These are phyloP conservation scores for Hemicentrotus pulcherrimus DNA, from an alignment of 35 echinoderm and acorn worm genomes.

Conservation along the genomic window DNA sequence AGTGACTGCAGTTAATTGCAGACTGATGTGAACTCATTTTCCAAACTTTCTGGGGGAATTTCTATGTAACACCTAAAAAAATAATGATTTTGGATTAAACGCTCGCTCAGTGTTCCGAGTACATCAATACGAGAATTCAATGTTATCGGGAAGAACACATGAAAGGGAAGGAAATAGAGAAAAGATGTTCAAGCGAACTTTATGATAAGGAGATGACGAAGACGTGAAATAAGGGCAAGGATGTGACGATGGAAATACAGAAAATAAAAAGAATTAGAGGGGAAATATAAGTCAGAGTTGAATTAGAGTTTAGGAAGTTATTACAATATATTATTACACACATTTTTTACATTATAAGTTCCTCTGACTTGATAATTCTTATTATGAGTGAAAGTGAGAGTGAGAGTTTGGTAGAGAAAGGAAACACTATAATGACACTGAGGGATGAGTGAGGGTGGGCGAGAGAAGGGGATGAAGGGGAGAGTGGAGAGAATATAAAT, in stretches of 20 bases:
- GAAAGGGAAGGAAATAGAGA: background rate
- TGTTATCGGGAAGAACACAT: background rate
- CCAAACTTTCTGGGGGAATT: background rate
- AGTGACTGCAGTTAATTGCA: background rate
- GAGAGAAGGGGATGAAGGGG: too few relatives aligned
- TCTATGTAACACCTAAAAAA: background rate
- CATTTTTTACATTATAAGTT: background rate
- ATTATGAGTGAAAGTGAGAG: background rate
- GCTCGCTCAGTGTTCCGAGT: background rate
- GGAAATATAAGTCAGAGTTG: background rate
- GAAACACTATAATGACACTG: too few relatives aligned
- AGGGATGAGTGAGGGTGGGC: too few relatives aligned
- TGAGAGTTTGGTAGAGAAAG: background rate
- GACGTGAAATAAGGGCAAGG: background rate
- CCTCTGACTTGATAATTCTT: background rate
- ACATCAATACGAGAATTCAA: background rate
- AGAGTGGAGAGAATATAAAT: too few relatives aligned
- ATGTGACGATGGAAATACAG: background rate
- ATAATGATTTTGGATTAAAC: background rate
- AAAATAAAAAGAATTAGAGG: background rate
- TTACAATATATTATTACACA: constrained; percentile 2
- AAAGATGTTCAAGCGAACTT: background rate
- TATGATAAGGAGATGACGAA: background rate
- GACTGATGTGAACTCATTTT: background rate
- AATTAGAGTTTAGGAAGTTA: background rate